Percentiles rank a stretch among this genome's conserved stretches.
Conservation (phyloP, 2,113 vertebrate genomes). For the Gavia stellata region DNA sequence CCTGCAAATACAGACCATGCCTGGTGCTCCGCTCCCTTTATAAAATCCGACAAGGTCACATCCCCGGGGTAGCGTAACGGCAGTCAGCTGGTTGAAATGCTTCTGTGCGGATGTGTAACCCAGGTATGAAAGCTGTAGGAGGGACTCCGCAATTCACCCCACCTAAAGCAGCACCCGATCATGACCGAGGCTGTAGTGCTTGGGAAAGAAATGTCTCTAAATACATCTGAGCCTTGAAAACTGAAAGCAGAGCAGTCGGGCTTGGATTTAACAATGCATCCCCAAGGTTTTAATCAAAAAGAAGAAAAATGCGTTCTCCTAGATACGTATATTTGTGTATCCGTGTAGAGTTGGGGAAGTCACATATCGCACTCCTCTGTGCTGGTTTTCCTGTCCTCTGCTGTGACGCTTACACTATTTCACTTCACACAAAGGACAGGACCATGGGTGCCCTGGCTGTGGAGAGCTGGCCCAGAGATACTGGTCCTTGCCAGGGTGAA, state of each 20-base stretch:
- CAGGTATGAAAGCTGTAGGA: not conserved
- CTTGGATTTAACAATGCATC: not conserved
- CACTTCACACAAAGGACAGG: not conserved
- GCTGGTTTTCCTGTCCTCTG: not conserved
- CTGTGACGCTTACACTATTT: not conserved
- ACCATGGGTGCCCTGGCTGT: accelerated
- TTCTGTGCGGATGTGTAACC: not conserved
- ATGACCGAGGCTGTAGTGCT: not conserved
- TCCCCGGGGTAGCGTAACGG: not conserved
- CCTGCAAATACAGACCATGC: not conserved
- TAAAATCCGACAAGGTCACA: not conserved
- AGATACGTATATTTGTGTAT: accelerated
- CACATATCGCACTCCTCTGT: not conserved
- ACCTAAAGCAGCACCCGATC: accelerated
- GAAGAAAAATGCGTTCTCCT: not conserved
- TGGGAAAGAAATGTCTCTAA: not conserved
- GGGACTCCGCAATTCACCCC: not conserved
- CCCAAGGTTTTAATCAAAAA: not conserved
- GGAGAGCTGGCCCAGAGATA: not conserved
- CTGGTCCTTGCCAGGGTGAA: not conserved
- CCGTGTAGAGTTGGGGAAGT: not conserved
- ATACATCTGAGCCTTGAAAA: not conserved
- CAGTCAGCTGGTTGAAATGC: not conserved
- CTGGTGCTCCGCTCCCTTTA: not conserved
- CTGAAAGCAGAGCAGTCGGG: not conserved